phyloP scores from a whole-genome alignment of 1,140 invertebrate genomes.

The Goniozus legneri region DNA sequence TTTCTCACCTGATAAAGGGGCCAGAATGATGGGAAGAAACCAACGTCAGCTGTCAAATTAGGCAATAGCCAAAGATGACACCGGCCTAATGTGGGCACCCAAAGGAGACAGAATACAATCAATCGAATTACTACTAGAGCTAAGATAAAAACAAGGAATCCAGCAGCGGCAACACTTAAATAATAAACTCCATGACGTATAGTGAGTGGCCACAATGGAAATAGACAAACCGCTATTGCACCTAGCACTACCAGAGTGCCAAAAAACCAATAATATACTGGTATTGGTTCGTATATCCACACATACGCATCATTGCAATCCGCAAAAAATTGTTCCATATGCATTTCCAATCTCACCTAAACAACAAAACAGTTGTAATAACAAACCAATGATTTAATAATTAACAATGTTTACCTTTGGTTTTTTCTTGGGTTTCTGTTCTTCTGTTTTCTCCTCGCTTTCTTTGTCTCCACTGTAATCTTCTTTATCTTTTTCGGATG shows the following conservation, averaged over 20 bases:
- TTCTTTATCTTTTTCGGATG: constrained; percentile 36
- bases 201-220: constrained; percentile 94
- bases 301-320: constrained; percentile 96
- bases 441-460: constrained; percentile 52
- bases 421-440: constrained; percentile 38
- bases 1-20: constrained; percentile 83
- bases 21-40: constrained; percentile 98
- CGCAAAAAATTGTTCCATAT: constrained; percentile 89
- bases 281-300: constrained; percentile 98
- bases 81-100: constrained; percentile 83
- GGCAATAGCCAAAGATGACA: constrained; percentile 97
- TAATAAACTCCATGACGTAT: constrained; percentile 96
- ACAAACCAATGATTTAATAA: constrained; percentile 1
- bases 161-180: constrained; percentile 88
- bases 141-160: constrained; percentile 91
- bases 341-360: constrained; percentile 86
- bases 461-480: constrained; percentile 43
- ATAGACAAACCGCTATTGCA: constrained; percentile 93
- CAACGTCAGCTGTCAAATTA: constrained; percentile 97
- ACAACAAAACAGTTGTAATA: constrained; percentile 16
- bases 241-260: constrained; percentile 88
- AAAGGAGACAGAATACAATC: constrained; percentile 89
- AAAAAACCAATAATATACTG: constrained; percentile 93
- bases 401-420: constrained; percentile 36
- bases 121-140: constrained; percentile 83